Evolutionary conservation across 2,888 invertebrate genomes (phyloP).

Genomic region (Tupiocoris notatus): DNA sequence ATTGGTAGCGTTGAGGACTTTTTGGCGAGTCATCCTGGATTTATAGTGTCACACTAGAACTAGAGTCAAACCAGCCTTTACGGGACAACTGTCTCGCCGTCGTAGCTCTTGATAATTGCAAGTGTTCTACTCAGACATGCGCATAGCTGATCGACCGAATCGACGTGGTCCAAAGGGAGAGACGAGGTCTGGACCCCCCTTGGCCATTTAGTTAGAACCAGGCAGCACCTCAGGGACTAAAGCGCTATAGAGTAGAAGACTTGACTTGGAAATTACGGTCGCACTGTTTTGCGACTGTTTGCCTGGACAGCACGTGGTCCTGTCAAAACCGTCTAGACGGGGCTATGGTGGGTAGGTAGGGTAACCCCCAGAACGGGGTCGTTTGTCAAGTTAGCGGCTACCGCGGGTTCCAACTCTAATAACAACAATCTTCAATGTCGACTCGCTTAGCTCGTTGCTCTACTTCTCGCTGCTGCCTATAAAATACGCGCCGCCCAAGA

Average conservation of each 20-base stretch:
- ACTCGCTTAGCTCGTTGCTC: too few relatives aligned
- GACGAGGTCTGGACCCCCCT: conserved; percentile 33
- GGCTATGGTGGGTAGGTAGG: background rate
- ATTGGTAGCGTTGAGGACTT: too few relatives aligned
- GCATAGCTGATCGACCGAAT: conserved; percentile 45
- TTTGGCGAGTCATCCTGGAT: too few relatives aligned
- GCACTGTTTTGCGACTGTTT: conserved; percentile 39
- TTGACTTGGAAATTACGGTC: conserved; percentile 45
- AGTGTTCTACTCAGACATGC: conserved; percentile 45
- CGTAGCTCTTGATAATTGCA: conserved; percentile 42
- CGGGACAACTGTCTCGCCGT: background rate
- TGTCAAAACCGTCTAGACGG: conserved; percentile 46
- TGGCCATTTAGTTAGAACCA: conserved; percentile 37
- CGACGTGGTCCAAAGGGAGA: background rate
- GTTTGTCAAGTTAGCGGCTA: conserved; percentile 24
- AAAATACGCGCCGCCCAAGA: too few relatives aligned
- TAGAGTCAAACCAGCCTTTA: too few relatives aligned
- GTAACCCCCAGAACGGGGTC: conserved; percentile 6
- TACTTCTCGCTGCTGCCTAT: too few relatives aligned
- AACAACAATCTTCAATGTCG: conserved; percentile 36
- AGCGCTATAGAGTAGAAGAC: background rate
- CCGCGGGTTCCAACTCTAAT: background rate
- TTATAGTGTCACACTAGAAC: too few relatives aligned
- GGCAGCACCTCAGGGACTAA: background rate
- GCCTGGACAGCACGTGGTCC: conserved; percentile 27